Conservation (phyloP, 2,888 invertebrate species). For the Salpingus planirostris region DNA sequence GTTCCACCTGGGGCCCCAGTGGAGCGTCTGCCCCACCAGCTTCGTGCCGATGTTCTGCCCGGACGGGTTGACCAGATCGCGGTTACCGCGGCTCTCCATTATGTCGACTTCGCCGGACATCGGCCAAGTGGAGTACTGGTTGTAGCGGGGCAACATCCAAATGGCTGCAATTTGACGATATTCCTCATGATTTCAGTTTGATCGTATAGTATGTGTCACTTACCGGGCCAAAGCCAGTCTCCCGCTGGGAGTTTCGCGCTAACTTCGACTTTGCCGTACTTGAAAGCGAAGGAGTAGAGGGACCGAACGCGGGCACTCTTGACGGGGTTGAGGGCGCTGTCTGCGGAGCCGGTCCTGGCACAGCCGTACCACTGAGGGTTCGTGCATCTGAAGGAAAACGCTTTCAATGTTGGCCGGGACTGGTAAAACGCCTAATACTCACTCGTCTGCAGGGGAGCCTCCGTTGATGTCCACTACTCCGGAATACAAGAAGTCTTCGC, state of each 20-base stretch:
- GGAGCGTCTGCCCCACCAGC: constrained; percentile 52
- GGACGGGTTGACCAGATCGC: constrained; percentile 30
- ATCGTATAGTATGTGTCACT: neutral
- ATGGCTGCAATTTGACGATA: constrained; percentile 45
- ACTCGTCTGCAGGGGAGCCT: constrained; percentile 54
- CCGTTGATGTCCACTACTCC: constrained; percentile 50
- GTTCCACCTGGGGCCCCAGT: constrained; percentile 54
- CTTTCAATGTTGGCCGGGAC: neutral
- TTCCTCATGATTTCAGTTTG: neutral
- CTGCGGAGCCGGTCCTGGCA: constrained; percentile 37
- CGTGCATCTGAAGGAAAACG: constrained; percentile 43
- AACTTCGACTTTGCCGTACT: constrained; percentile 54
- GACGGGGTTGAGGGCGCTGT: constrained; percentile 48
- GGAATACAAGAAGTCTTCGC: constrained; percentile 45
- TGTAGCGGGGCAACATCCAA: constrained; percentile 56
- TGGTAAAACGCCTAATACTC: constrained; percentile 9
- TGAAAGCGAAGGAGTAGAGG: constrained; percentile 52
- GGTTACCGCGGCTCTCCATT: constrained; percentile 55
- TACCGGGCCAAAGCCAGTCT: constrained; percentile 57
- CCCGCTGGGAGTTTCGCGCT: constrained; percentile 59
- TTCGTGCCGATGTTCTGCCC: constrained; percentile 52
- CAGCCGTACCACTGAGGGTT: constrained; percentile 52
- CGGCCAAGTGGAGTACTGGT: constrained; percentile 58
- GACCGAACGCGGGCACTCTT: constrained; percentile 57
- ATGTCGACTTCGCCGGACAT: constrained; percentile 62